These are phyloP conservation scores for Temnothorax unifasciatus DNA, from an alignment of 2,888 invertebrate genomes.

Conservation along the genomic window DNA sequence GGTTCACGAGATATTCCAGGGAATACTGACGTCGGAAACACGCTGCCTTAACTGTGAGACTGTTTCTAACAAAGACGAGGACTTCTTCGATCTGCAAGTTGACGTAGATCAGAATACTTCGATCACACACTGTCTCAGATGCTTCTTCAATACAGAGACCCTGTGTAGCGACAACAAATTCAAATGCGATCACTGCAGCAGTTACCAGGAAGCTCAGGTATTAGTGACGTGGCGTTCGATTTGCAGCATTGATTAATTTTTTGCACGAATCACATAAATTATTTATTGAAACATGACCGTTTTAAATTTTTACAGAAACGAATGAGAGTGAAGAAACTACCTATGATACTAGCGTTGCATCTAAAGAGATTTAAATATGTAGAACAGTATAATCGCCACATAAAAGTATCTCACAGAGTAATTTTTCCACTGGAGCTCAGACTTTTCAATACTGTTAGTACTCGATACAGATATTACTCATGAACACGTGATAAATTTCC, in stretches of 20 bases:
- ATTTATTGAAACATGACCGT: background rate
- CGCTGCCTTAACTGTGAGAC: conserved; percentile 99
- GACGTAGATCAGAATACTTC: conserved; percentile 99
- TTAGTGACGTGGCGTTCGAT: background rate
- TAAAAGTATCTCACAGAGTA: conserved; percentile 99
- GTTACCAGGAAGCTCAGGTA: conserved; percentile 99
- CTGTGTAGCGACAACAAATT: conserved; percentile 99
- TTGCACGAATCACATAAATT: background rate
- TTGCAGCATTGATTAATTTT: background rate
- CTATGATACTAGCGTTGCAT: conserved; percentile 98
- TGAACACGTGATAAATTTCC: background rate
- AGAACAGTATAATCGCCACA: conserved; percentile 99
- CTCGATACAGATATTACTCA: background rate
- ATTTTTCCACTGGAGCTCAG: conserved; percentile 99
- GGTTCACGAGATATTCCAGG: conserved; percentile 99
- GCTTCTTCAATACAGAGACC: conserved; percentile 99
- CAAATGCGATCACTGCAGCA: conserved; percentile 99
- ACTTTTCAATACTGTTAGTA: conserved; percentile 96
- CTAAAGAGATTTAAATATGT: conserved; percentile 99
- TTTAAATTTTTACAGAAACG: conserved; percentile 89
- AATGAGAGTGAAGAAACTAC: conserved; percentile 99
- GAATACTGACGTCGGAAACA: conserved; percentile 99
- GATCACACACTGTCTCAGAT: conserved; percentile 98
- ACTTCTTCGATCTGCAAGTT: conserved; percentile 99
- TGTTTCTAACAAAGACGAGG: conserved; percentile 99